A percentile compares a stretch with the other conserved stretches of the same genome.
phyloP scores from a whole-genome alignment of 2,797 vertebrate species.

The Schizopygopsis malacanthus region DNA sequence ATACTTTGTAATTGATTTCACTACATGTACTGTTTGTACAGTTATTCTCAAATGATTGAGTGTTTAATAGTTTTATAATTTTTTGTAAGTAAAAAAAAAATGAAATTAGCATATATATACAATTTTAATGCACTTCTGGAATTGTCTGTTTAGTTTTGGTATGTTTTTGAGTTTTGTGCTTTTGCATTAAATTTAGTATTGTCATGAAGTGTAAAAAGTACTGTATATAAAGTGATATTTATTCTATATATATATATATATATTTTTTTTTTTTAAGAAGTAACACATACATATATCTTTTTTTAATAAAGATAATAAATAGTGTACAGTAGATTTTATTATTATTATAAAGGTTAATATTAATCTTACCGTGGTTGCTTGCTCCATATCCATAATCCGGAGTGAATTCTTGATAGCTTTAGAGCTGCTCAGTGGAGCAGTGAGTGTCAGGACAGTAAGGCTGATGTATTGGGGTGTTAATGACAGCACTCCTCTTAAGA shows the following conservation, averaged over 20 bases:
- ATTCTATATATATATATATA: background rate
- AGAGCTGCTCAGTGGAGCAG: slow-evolving; percentile 59
- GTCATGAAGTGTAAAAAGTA: background rate
- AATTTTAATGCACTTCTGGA: background rate
- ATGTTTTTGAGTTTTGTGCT: background rate
- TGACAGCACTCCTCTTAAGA: slow-evolving; percentile 56
- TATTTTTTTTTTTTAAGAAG: background rate
- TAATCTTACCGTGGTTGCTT: slow-evolving; percentile 73
- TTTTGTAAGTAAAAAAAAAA: too few species aligned
- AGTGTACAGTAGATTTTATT: background rate
- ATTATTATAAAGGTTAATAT: slow-evolving; percentile 60
- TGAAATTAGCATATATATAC: background rate
- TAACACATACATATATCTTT: background rate
- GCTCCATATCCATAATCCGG: slow-evolving; percentile 64
- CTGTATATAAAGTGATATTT: background rate
- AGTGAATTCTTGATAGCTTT: slow-evolving; percentile 44
- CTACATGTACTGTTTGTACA: background rate
- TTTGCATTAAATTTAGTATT: background rate
- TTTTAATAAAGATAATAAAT: background rate
- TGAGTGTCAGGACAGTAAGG: slow-evolving; percentile 25
- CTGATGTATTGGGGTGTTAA: slow-evolving; percentile 33
- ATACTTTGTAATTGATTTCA: background rate
- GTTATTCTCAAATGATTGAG: background rate
- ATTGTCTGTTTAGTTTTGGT: background rate
- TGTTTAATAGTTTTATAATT: background rate